Conservation (phyloP, 1,140 invertebrate species). For the Diorhabda sublineata region DNA sequence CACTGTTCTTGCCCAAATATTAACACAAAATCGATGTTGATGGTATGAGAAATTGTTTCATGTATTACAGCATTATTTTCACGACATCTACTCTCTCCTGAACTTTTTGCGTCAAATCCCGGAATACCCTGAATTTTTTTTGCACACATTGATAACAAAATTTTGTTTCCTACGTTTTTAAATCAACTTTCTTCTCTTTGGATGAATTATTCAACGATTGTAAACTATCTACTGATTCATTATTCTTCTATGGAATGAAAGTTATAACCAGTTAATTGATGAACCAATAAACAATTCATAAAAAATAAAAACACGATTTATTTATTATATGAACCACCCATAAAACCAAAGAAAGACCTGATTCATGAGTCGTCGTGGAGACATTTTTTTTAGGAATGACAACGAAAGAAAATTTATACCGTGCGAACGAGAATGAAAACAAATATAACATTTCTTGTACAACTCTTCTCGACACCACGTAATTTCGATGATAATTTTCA, state of each 20-base stretch:
- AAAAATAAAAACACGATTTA: constrained; percentile 18
- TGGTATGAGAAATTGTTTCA: too few species aligned
- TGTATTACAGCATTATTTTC: too few species aligned
- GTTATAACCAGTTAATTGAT: constrained; percentile 13
- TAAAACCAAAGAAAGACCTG: constrained; percentile 21
- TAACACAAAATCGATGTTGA: too few species aligned
- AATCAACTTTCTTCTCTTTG: not conserved
- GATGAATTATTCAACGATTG: not conserved
- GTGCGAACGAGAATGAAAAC: constrained; percentile 30
- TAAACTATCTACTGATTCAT: not conserved
- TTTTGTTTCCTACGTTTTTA: too few species aligned
- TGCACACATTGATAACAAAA: too few species aligned
- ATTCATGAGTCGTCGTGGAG: constrained; percentile 17
- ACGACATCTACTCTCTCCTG: too few species aligned
- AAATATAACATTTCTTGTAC: constrained; percentile 29
- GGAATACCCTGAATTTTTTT: too few species aligned
- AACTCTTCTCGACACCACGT: constrained; percentile 25
- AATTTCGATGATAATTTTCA: constrained; percentile 32
- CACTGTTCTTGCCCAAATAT: too few species aligned
- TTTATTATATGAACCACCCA: constrained; percentile 20
- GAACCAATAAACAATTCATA: constrained; percentile 17
- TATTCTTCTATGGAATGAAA: not conserved
- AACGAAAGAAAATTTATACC: constrained; percentile 26
- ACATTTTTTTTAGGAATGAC: constrained; percentile 20
- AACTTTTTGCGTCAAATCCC: too few species aligned